Evolutionary conservation across 30 jellyfish, hydroid and myxozoan species (phyloP), one percentile per base, ranked within the genome.

Genomic region (Phacellophora camtschatica): DNA sequence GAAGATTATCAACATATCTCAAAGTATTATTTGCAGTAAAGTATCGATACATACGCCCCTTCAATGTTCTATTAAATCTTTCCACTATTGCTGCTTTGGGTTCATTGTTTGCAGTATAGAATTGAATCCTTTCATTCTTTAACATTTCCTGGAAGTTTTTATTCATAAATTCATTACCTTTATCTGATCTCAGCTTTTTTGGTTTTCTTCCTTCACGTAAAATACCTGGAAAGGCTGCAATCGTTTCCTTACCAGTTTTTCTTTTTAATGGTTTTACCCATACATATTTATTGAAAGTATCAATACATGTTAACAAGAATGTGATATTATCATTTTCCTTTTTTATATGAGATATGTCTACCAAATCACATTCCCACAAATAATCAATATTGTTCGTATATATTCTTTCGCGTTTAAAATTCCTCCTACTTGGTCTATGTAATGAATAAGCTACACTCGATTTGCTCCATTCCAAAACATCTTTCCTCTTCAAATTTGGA

Each of bases 251-350:
- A 28, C 71, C 48, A 24, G 77, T 61, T 71, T 71, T 55, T 2
- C 66, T 13, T 66, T 68, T 83, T 50, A 83, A 36, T 13, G 90
- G 84, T 22, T n/a, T 24, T 0, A 69, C 88, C 95, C 95, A 83
- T 3, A 77, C 79, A 55, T 53, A 83, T 27, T 68, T 69, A 25
- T 63, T 73, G 54, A 83, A 61, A 1, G 79, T 58, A 48, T 83
- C 95, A 24, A 83, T 83, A 24, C 72, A 45, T 12, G 48, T 27
- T 37, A 83, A 19, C 31, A 68, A 34, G 39, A 19, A 83, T 36
- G 82, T 69, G 34, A 73, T 19, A 2, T 87, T 37, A 13, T 59
- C 61, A 42, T 83, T 83, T 15, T 71, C 59, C 27, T 55, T 36
- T 18, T 62, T 57, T 53, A 68, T 25, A 5, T 70, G 46, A 0